Conservation (phyloP, 1,140 invertebrate species). For the Penaeus japonicus region DNA sequence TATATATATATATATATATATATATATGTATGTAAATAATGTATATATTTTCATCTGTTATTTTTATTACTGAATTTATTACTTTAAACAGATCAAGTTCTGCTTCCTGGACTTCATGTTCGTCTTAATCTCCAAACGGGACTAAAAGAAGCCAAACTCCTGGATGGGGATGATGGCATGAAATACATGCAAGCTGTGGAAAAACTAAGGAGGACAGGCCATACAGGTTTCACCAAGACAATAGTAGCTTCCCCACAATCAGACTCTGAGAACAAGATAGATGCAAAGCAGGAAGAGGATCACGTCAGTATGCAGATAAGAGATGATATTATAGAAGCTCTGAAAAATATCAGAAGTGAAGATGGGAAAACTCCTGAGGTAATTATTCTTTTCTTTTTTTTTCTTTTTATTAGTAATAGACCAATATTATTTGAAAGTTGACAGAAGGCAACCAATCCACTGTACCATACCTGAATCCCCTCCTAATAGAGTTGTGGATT, state of each 20-base stretch:
- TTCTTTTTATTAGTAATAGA: background rate
- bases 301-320: background rate
- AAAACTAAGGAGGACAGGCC: background rate
- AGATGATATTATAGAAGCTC: slow-evolving; percentile 42
- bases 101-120: slow-evolving; percentile 32
- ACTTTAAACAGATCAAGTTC: slow-evolving; percentile 20
- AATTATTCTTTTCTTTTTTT: background rate
- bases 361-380: slow-evolving; percentile 34
- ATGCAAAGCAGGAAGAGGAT: background rate
- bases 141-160: slow-evolving; percentile 30
- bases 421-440: too few species aligned
- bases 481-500: too few species aligned
- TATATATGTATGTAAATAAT: too few species aligned
- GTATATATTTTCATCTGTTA: slow-evolving; percentile 3
- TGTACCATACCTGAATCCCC: too few species aligned
- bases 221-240: background rate
- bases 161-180: slow-evolving; percentile 28
- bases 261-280: background rate
- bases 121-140: slow-evolving; percentile 36
- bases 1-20: too few species aligned
- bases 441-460: too few species aligned
- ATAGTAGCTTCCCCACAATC: background rate
- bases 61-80: background rate
- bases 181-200: slow-evolving; percentile 1
- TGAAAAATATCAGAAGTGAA: slow-evolving; percentile 40